phyloP scores from a whole-genome alignment of 2,888 invertebrate genomes.

The Chymomyza caudatula region DNA sequence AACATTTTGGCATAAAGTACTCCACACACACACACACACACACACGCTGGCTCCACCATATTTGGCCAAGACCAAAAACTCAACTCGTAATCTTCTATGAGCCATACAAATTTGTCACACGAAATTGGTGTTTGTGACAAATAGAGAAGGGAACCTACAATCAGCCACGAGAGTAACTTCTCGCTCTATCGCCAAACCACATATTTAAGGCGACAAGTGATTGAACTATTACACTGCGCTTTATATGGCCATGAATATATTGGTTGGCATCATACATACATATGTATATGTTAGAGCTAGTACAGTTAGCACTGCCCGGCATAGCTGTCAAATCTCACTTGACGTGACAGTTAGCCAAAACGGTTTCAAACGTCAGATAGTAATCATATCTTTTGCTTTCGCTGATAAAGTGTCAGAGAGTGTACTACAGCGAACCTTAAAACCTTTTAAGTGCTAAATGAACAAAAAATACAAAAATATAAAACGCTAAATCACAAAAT shows the following conservation, averaged over 20 bases:
- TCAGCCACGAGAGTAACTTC: background rate
- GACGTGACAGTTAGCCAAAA: background rate
- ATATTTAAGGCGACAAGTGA: slow-evolving; percentile 59
- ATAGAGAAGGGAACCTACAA: slow-evolving; percentile 36
- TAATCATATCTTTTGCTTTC: background rate
- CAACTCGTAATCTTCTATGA: slow-evolving; percentile 11
- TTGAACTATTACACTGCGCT: slow-evolving; percentile 61
- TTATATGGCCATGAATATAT: slow-evolving; percentile 31
- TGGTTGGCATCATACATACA: no score
- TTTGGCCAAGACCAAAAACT: slow-evolving; percentile 53
- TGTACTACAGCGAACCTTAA: background rate
- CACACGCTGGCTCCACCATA: slow-evolving; percentile 41
- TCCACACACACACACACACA: no score
- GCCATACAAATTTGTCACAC: slow-evolving; percentile 71
- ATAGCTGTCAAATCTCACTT: background rate
- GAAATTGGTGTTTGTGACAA: slow-evolving; percentile 73
- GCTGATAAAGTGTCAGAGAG: background rate
- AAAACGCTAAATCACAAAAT: background rate
- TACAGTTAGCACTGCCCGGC: slow-evolving; percentile 48
- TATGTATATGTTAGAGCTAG: slow-evolving; percentile 47
- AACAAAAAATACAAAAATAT: background rate
- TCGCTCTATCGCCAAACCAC: slow-evolving; percentile 6
- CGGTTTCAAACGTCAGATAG: background rate
- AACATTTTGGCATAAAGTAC: slow-evolving; percentile 60
- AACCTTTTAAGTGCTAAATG: background rate